A percentile compares a stretch with the other conserved stretches of the same genome.
Conservation (phyloP, 2,888 invertebrate genomes). For the Cremastinae sp. region DNA sequence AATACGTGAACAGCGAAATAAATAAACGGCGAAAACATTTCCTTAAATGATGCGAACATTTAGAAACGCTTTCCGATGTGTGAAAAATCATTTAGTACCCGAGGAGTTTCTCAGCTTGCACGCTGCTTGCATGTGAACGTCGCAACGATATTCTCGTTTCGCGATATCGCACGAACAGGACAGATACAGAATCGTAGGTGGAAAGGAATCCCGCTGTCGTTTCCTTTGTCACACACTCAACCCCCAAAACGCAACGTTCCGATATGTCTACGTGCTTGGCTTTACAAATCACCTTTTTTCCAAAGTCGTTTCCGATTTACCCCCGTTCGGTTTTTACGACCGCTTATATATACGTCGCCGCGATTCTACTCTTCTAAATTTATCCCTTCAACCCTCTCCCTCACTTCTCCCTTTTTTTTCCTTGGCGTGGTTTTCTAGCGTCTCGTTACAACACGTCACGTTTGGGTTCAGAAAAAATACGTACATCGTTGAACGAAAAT, state of each 20-base stretch:
- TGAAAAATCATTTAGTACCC: conserved; percentile 65
- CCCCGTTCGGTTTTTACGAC: conserved; percentile 61
- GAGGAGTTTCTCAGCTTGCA: conserved; percentile 42
- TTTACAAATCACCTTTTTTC: conserved; percentile 58
- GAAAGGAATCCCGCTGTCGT: conserved; percentile 19
- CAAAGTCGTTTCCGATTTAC: conserved; percentile 68
- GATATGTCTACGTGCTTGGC: conserved; percentile 64
- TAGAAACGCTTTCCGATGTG: conserved; percentile 29
- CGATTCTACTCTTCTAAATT: conserved; percentile 51
- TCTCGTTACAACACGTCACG: conserved; percentile 36
- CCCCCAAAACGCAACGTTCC: conserved; percentile 41
- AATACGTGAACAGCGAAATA: neutral
- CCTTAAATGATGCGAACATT: neutral
- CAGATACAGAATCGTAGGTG: conserved; percentile 1
- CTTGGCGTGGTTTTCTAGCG: conserved; percentile 2
- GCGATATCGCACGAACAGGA: conserved; percentile 57
- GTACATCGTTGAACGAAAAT: neutral
- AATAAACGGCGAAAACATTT: neutral
- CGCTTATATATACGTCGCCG: conserved; percentile 16
- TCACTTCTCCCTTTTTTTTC: neutral
- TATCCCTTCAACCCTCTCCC: conserved; percentile 12
- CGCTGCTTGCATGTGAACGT: neutral
- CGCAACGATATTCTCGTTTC: conserved; percentile 47
- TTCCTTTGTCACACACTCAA: conserved; percentile 38
- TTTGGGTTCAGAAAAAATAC: conserved; percentile 3